Evolutionary conservation across 2,888 invertebrate genomes (phyloP).

Genomic region (Epirrhoe tristata): DNA sequence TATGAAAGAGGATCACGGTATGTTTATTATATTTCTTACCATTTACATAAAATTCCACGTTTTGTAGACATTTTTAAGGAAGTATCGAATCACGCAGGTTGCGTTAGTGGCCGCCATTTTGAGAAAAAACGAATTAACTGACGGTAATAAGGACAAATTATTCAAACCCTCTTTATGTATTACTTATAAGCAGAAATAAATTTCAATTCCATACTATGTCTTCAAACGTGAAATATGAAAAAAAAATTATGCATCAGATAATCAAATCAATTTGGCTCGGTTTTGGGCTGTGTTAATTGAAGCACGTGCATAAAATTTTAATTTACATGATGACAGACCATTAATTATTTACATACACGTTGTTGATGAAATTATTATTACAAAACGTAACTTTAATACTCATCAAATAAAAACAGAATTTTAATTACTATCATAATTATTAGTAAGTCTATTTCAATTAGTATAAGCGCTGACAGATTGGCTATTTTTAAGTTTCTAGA

Average conservation of each 20-base stretch:
- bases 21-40: slow-evolving; percentile 39
- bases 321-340: background rate
- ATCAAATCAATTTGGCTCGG: background rate
- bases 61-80: background rate
- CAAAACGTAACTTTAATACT: background rate
- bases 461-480: too few species aligned
- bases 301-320: background rate
- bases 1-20: slow-evolving; percentile 91
- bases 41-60: background rate
- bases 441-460: slow-evolving; percentile 20
- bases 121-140: too few species aligned
- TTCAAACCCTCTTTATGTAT: too few species aligned
- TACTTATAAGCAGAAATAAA: too few species aligned
- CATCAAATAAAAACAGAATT: background rate
- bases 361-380: background rate
- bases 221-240: too few species aligned
- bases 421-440: slow-evolving; percentile 3
- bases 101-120: too few species aligned
- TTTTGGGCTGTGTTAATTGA: background rate
- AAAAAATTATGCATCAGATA: background rate
- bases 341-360: background rate
- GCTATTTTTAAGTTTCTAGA: too few species aligned
- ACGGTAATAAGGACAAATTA: too few species aligned
- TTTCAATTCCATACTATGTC: too few species aligned
- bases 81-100: too few species aligned